A percentile compares a stretch with the other conserved stretches of the same genome.
Conservation (phyloP, 1,140 invertebrate genomes). For the Protaetia brevitarsis region DNA sequence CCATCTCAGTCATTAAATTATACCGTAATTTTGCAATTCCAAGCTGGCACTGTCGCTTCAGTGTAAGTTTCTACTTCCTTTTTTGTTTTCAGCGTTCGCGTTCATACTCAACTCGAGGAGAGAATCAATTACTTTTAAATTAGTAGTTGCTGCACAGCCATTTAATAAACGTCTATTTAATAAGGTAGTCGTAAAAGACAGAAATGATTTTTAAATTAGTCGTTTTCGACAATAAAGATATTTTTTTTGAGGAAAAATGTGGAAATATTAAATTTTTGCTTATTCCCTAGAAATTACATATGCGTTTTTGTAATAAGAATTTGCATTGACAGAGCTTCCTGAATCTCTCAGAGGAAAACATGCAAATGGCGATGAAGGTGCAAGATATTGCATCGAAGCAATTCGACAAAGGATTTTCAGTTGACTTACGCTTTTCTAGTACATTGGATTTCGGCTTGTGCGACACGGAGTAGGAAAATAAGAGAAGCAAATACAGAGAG, state of each 20-base stretch:
- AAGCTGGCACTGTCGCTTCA: background rate
- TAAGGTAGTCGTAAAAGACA: too few species aligned
- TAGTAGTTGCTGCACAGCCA: background rate
- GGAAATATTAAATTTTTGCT: too few species aligned
- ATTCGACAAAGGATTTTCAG: constrained; percentile 6
- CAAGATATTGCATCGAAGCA: too few species aligned
- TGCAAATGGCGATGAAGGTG: too few species aligned
- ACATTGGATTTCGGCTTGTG: constrained; percentile 15
- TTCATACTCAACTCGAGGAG: background rate
- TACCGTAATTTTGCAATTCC: constrained; percentile 16
- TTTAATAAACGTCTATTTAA: constrained; percentile 4
- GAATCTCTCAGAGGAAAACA: too few species aligned
- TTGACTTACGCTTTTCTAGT: constrained; percentile 14
- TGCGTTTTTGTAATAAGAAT: too few species aligned
- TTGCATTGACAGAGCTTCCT: too few species aligned
- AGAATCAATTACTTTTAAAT: background rate
- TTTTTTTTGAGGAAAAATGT: too few species aligned
- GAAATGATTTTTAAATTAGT: too few species aligned
- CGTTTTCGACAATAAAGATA: too few species aligned
- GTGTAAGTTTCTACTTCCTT: background rate
- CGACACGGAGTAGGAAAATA: background rate
- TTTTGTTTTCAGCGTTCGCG: background rate
- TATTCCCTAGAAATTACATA: too few species aligned
- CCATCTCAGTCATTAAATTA: constrained; percentile 18
- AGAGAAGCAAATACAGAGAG: constrained; percentile 12